Base-by-base conservation (phyloP, 2,888 invertebrate genomes). In the Dryocosmus kuriphilus region DNA sequence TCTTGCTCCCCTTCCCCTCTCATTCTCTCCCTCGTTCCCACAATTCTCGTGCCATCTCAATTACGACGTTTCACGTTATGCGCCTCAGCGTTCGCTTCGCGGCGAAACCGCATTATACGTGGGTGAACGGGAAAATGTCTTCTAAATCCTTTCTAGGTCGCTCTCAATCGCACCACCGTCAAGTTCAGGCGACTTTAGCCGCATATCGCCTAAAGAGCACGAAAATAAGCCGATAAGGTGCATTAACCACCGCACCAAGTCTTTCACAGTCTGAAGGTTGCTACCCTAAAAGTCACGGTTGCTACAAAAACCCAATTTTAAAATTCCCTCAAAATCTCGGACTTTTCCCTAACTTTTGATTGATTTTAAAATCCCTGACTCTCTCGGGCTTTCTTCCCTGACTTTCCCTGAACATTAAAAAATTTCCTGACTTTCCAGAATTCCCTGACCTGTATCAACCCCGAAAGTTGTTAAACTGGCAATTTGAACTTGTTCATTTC, bases 111-210 rank as follows among this genome's bases (percentile, higher is more conserved):
- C 83, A 86, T 85, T 86, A 84, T 86, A 88, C 88, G 89, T 89
- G 89, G 89, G 89, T 89, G 90, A 90, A 90, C 90, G 90, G 90
- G 89, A 90, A 90, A 90, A 90, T 87, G 87, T 88, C 88, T 90
- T 87, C 89, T 87, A 85, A 87, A 89, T 88, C 86, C 86, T 90
- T 90, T 90, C 90, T 90, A 88, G 90, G 90, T 90, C 90, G 89
- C 86, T 87, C 88, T 77, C 80, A 79, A 77, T 77, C 77, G 79
- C 75, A 78, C 78, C 77, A 76, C 55, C 75, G 77, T 80, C 82
- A 84, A 83, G 84, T 83, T 83, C 83, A 80, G 80, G 73, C 27
- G 63, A 71, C 24, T 76, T 51, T 46, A 65, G 19, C 41, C 65
- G 65, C 41, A 46, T 67, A 27, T 46, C 27, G 11, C 19, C 22